phyloP scores from a whole-genome alignment of 2,113 vertebrate genomes.

The Alosa alosa region DNA sequence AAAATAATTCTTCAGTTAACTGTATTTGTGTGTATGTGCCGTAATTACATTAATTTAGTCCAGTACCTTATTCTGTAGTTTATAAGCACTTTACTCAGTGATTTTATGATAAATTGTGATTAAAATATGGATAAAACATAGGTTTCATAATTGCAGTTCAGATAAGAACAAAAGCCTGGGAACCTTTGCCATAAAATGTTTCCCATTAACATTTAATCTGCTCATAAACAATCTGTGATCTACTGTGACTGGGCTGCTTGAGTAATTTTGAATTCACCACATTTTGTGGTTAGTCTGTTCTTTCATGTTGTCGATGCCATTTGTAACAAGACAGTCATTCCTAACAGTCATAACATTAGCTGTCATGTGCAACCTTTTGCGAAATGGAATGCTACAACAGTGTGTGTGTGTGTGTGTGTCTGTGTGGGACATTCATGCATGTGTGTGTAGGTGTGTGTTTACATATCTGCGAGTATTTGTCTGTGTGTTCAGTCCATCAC shows the following conservation, averaged over 20 bases:
- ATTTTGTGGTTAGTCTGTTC: neutral
- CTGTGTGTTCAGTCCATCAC: slow-evolving; percentile 4
- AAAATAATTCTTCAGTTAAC: neutral
- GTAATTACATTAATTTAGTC: neutral
- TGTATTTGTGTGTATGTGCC: neutral
- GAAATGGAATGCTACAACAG: neutral
- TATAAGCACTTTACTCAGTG: neutral
- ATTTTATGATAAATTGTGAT: neutral
- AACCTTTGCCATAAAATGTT: neutral
- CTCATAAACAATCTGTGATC: neutral
- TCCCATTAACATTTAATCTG: slow-evolving; percentile 12
- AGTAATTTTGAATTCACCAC: neutral
- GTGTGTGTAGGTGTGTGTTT: slow-evolving; percentile 26
- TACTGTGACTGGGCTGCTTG: neutral
- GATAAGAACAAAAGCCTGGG: neutral
- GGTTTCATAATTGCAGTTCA: neutral
- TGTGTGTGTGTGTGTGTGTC: slow-evolving; percentile 21
- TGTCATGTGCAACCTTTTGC: neutral
- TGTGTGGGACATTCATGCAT: slow-evolving; percentile 12
- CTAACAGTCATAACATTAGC: neutral
- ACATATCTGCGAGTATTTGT: neutral
- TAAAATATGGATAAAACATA: neutral
- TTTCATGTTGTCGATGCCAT: neutral
- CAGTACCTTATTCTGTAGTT: neutral
- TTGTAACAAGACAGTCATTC: neutral